Evolutionary conservation across 2,888 invertebrate species (phyloP).

Genomic region (Ariolimax columbianus): DNA sequence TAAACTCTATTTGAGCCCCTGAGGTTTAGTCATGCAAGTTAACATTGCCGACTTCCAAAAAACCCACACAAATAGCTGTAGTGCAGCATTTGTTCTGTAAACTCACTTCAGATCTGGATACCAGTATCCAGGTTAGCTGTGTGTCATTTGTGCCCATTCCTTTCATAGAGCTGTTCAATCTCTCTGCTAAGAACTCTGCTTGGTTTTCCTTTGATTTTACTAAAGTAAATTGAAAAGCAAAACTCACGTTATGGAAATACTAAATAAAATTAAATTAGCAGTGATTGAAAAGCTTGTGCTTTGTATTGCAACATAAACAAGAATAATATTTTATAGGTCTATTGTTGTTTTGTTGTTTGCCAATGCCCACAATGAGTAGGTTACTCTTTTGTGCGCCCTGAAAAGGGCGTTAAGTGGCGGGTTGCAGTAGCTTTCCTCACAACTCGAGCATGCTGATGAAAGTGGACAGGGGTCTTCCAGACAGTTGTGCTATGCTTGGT

Average conservation of each 20-base stretch:
- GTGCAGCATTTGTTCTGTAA: neutral
- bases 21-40: no score
- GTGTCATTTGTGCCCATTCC: constrained; percentile 75
- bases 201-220: constrained; percentile 28
- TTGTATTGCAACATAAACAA: neutral
- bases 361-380: no score
- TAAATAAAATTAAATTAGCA: no score
- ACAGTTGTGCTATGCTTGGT: no score
- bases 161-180: constrained; percentile 71
- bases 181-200: constrained; percentile 73
- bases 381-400: no score
- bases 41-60: no score
- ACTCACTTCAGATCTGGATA: constrained; percentile 75
- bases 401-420: no score
- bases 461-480: no score
- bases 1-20: no score
- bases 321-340: neutral
- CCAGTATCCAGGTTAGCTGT: constrained; percentile 72
- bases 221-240: neutral
- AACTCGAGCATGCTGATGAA: no score
- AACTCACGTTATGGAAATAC: neutral
- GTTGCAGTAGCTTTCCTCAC: no score
- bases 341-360: no score
- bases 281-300: neutral
- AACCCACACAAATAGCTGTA: neutral